Evolutionary conservation across 2,888 invertebrate species (phyloP).

Genomic region (Cataglyphis albicans): DNA sequence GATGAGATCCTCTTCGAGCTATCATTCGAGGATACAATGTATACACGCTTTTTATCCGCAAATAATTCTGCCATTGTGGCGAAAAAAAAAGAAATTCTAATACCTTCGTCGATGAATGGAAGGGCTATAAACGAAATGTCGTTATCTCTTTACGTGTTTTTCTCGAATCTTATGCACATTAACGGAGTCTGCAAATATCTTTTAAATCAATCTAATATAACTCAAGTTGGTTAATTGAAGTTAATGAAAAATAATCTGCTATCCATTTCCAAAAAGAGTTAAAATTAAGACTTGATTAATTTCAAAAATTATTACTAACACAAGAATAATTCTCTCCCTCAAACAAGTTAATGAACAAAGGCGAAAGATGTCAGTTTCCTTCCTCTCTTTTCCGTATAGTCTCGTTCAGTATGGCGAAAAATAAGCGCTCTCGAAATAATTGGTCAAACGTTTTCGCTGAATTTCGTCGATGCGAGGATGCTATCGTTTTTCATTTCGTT

Average conservation of each 20-base stretch:
- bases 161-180: background rate
- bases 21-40: background rate
- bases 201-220: background rate
- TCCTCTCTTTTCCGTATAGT: background rate
- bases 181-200: background rate
- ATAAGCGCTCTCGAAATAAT: conserved; percentile 40
- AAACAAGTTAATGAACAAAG: conserved; percentile 7
- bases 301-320: conserved; percentile 7
- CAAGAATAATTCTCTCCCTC: background rate
- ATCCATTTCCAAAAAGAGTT: conserved; percentile 13
- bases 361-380: background rate
- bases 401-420: conserved; percentile 1
- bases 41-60: background rate
- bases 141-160: background rate
- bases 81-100: background rate
- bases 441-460: conserved; percentile 50
- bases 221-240: background rate
- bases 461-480: conserved; percentile 44
- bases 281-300: background rate
- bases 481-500: conserved; percentile 49
- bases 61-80: background rate
- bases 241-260: conserved; percentile 22
- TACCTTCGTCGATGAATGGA: background rate
- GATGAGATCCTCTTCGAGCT: background rate
- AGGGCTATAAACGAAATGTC: background rate